Evolutionary conservation across 2,113 vertebrate genomes (phyloP).

Genomic region (Antechinus stuartii): DNA sequence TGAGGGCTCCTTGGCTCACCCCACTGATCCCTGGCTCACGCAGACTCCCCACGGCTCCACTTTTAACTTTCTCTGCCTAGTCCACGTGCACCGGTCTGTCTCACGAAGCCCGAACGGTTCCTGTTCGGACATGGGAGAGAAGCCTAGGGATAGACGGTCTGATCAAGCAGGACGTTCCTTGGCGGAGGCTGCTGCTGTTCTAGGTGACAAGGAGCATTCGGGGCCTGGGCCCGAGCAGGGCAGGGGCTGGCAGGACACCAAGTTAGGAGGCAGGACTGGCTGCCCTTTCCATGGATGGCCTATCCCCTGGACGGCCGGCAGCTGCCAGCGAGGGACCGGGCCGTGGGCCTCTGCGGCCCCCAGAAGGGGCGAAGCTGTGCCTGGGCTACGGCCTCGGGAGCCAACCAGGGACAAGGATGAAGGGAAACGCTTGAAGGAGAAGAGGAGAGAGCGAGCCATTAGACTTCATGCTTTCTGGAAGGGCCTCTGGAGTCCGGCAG

Average conservation of each 20-base stretch:
- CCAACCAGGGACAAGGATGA: neutral
- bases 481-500: neutral
- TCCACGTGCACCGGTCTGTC: neutral
- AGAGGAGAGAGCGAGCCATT: neutral
- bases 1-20: neutral
- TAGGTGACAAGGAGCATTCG: neutral
- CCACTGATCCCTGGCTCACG: neutral
- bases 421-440: neutral
- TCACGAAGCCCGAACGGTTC: neutral
- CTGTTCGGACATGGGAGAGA: neutral
- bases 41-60: neutral
- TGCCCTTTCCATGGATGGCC: neutral
- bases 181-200: neutral
- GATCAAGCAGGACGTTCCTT: neutral
- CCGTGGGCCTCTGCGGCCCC: neutral
- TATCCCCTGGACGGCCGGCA: neutral
- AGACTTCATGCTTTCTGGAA: neutral
- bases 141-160: neutral
- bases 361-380: neutral
- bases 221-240: neutral
- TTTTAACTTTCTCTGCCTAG: neutral
- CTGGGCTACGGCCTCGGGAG: neutral
- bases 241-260: neutral
- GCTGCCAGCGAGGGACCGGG: neutral
- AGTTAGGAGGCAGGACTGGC: neutral